Evolutionary conservation across 2,888 invertebrate species (phyloP).

Genomic region (Apodemia mormo): DNA sequence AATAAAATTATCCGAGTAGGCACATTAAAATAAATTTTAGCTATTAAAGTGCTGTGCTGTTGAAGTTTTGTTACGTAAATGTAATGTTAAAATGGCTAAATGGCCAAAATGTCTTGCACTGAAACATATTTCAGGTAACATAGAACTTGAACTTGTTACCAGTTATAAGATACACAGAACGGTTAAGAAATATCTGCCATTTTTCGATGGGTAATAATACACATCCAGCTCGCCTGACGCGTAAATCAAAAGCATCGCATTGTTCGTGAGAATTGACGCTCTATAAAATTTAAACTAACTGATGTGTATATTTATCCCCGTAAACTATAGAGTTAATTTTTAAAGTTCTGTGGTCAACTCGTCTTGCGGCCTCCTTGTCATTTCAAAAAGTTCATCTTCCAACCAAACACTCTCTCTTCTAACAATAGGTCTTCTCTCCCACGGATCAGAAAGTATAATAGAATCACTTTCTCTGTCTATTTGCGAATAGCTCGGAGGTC

Average conservation of each 20-base stretch:
- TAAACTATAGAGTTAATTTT: slow-evolving; percentile 30
- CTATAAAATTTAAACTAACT: not conserved
- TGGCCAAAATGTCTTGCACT: too few relatives aligned
- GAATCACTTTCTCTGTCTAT: slow-evolving; percentile 68
- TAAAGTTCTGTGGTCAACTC: slow-evolving; percentile 93
- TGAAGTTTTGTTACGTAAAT: too few relatives aligned
- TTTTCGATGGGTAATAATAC: not conserved
- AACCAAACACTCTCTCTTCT: slow-evolving; percentile 84
- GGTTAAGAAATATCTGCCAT: not conserved
- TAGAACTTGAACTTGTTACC: too few relatives aligned
- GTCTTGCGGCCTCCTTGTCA: slow-evolving; percentile 93
- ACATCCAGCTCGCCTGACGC: not conserved
- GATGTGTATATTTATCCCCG: not conserved
- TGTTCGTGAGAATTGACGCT: not conserved
- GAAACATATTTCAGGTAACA: too few relatives aligned
- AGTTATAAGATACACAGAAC: too few relatives aligned
- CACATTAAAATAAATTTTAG: too few relatives aligned
- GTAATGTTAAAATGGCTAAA: too few relatives aligned
- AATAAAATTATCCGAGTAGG: too few relatives aligned
- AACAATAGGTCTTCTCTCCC: slow-evolving; percentile 75
- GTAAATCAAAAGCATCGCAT: not conserved
- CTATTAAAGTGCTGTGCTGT: too few relatives aligned
- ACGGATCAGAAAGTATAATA: slow-evolving; percentile 70
- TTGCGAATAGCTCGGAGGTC: slow-evolving; percentile 77
- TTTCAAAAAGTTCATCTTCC: slow-evolving; percentile 91